Evolutionary conservation across 2,888 invertebrate genomes (phyloP).

Genomic region (Pomacea canaliculata): DNA sequence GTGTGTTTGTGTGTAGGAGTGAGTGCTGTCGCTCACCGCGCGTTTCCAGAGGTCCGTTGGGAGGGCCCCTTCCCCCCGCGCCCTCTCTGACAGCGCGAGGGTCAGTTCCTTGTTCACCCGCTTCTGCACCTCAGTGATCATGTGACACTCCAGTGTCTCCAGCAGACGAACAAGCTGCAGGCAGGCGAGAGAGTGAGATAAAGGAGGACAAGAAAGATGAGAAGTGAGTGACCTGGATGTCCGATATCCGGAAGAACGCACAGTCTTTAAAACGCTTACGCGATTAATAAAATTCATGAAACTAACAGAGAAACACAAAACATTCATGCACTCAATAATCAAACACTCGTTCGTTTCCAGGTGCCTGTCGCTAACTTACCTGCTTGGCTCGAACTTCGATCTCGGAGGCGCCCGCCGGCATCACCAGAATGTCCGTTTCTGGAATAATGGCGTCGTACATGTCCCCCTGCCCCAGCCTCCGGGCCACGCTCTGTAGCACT

Average conservation of each 20-base stretch:
- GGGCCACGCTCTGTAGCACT: slow-evolving; percentile 64
- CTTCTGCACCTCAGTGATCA: slow-evolving; percentile 65
- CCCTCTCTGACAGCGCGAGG: slow-evolving; percentile 64
- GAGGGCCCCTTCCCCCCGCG: slow-evolving; percentile 66
- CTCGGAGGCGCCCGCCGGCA: slow-evolving; percentile 67
- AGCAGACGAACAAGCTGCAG: slow-evolving; percentile 61
- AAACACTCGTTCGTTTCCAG: too few relatives aligned
- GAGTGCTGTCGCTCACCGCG: slow-evolving; percentile 44
- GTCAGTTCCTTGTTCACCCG: slow-evolving; percentile 62
- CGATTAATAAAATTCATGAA: too few relatives aligned
- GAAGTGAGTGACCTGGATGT: too few relatives aligned
- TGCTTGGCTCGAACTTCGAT: slow-evolving; percentile 66
- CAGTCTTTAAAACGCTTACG: too few relatives aligned
- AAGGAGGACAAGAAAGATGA: not conserved
- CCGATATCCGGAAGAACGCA: too few relatives aligned
- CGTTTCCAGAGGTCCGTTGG: slow-evolving; percentile 70
- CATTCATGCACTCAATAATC: too few relatives aligned
- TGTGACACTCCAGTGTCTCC: slow-evolving; percentile 64
- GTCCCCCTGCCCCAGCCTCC: slow-evolving; percentile 64
- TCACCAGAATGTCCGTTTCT: slow-evolving; percentile 62
- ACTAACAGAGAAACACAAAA: too few relatives aligned
- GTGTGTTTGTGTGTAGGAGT: too few relatives aligned
- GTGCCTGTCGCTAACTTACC: slow-evolving; percentile 37
- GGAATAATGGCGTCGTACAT: slow-evolving; percentile 65
- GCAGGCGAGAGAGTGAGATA: not conserved